These are phyloP conservation scores for Conus betulinus DNA, from an alignment of 1,140 invertebrate species.

Conservation along the genomic window DNA sequence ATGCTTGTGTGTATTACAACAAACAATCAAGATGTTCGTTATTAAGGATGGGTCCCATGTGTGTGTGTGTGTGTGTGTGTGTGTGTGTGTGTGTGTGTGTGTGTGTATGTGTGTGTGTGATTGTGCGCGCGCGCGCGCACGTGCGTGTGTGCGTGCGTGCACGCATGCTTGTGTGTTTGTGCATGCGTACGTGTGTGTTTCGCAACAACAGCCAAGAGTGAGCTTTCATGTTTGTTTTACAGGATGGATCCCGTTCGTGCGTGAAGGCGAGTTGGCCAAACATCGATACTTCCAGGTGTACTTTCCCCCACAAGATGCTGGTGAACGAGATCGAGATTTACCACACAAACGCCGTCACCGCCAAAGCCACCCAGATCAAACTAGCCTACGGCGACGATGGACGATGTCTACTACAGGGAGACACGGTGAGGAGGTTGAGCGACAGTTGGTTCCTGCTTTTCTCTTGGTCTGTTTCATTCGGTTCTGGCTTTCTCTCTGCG, in stretches of 20 bases:
- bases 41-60: no score
- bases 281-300: conserved; percentile 65
- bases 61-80: no score
- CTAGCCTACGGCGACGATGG: conserved; percentile 66
- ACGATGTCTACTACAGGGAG: conserved; percentile 53
- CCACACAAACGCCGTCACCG: conserved; percentile 33
- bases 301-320: conserved; percentile 59
- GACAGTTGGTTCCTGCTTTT: neutral
- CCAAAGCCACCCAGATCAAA: conserved; percentile 45
- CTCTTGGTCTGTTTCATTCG: neutral
- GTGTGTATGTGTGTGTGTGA: no score
- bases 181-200: no score
- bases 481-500: no score
- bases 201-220: no score
- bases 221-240: neutral
- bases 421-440: conserved; percentile 45
- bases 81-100: no score
- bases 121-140: no score
- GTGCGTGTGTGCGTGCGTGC: no score
- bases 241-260: conserved; percentile 64
- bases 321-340: conserved; percentile 50
- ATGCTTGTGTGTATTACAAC: no score
- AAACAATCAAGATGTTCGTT: no score
- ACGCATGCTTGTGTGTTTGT: no score
- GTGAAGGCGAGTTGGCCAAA: conserved; percentile 43